Base-by-base conservation (phyloP, 2,113 vertebrate species). In the Scalopus aquaticus region DNA sequence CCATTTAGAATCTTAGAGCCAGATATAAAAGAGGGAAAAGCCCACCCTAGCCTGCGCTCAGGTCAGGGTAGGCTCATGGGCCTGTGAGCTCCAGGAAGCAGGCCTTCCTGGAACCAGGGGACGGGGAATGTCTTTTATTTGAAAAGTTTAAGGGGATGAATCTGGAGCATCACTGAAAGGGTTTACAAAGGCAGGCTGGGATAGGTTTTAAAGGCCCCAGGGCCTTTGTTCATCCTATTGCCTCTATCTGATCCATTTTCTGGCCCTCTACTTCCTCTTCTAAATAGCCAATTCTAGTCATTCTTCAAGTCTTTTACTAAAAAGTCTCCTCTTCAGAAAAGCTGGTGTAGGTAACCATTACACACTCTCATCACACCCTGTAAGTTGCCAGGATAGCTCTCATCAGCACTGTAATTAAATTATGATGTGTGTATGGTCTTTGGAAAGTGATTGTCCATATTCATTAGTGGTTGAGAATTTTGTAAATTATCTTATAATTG, bases 401-500 rank as follows among this genome's bases (percentile, higher is more conserved):
- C 56, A 12, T 51, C 32, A 76, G 78, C 5, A 28, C 54, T 56
- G 0, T 35, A 89, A 95, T 81, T 73, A 95, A 86, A 62, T 70
- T 46, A 91, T 84, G 79, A 80, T 3, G 8, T 44, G 24, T 19
- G 37, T 17, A 13, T 10, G 28, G 30, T 35, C 84, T 82, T 83
- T 77, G 77, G n/a, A 94, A 82, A 94, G 88, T 64, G 37, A 94
- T 67, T 54, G 28, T 72, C 28, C 26, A 73, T 56, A n/a, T 28
- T 95, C 56, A 70, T 94, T 92, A 86, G 85, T 44, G 10, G 35
- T 39, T 85, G 39, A 11, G 32, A 9, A 88, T 74, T 85, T 88
- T 88, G 44, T 54, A 93, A 96, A 92, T 91, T 84, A 65, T 65
- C 65, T 94, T 83, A n/a, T 86, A 94, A 88, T 81, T 67, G 42